phyloP scores from a whole-genome alignment of 1,140 invertebrate species.

The Drosophila novamexicana region DNA sequence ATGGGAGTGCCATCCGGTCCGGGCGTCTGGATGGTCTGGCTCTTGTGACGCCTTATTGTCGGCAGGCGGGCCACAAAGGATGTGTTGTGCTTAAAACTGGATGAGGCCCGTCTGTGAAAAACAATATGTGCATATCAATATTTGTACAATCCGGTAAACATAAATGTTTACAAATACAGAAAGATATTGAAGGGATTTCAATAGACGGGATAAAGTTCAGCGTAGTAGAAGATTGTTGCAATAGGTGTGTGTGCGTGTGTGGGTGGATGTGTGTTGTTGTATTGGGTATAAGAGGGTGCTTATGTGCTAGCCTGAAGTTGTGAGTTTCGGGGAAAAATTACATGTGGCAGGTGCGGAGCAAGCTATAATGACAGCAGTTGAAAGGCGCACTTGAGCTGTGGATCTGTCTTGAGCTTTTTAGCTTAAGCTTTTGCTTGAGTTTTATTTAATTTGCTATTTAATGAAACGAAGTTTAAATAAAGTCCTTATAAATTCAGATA shows the following conservation, averaged over 20 bases:
- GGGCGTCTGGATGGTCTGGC: constrained; percentile 89
- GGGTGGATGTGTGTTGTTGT: constrained; percentile 9
- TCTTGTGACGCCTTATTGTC: constrained; percentile 92
- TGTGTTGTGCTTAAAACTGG: constrained; percentile 95
- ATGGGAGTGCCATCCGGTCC: constrained; percentile 76
- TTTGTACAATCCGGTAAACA: constrained; percentile 19
- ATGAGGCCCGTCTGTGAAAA: constrained; percentile 87
- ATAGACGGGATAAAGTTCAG: constrained; percentile 30
- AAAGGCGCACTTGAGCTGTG: background rate
- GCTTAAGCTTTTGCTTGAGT: background rate
- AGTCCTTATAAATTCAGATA: background rate
- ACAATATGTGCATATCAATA: constrained; percentile 31
- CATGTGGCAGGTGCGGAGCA: constrained; percentile 13
- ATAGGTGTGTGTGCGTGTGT: constrained; percentile 18
- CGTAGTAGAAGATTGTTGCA: constrained; percentile 21
- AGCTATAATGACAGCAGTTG: constrained; percentile 36
- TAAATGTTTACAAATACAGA: background rate
- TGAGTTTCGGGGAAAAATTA: constrained; percentile 6
- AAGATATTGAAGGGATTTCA: constrained; percentile 14
- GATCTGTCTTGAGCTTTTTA: background rate
- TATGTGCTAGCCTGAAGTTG: constrained; percentile 5
- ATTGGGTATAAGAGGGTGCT: constrained; percentile 4
- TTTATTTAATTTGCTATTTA: no score
- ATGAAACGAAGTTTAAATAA: background rate
- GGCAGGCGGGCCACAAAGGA: constrained; percentile 94